Conservation (phyloP, 1,140 invertebrate genomes). For the Drosophila kanapiae region DNA sequence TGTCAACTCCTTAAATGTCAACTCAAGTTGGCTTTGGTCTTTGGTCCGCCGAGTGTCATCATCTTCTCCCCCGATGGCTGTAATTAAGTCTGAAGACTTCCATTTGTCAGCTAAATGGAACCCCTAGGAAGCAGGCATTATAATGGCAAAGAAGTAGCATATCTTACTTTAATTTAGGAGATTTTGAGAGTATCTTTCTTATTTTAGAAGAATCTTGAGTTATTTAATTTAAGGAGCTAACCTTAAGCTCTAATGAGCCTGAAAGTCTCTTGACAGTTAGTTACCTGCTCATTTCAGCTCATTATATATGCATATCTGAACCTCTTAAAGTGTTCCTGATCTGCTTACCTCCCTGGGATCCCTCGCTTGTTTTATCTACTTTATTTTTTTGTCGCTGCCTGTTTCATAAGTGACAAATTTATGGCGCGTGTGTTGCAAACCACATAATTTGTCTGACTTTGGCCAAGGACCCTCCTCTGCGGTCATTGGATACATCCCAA, state of each 20-base stretch:
- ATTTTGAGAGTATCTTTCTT: no score
- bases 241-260: constrained; percentile 15
- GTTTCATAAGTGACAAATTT: constrained; percentile 79
- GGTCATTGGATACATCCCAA: constrained; percentile 54
- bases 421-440: constrained; percentile 80
- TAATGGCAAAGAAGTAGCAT: neutral
- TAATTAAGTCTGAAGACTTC: constrained; percentile 40
- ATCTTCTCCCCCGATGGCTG: neutral
- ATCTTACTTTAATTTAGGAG: neutral
- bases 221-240: no score
- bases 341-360: constrained; percentile 17
- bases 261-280: constrained; percentile 1
- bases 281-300: constrained; percentile 22
- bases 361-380: neutral
- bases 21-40: constrained; percentile 8
- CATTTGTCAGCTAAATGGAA: constrained; percentile 44
- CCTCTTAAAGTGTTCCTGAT: constrained; percentile 32
- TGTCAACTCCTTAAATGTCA: constrained; percentile 65
- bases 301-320: constrained; percentile 25
- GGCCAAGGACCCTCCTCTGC: constrained; percentile 27
- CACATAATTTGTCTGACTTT: constrained; percentile 80
- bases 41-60: constrained; percentile 34
- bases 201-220: neutral
- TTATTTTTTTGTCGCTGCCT: constrained; percentile 6
- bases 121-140: neutral